Conservation (phyloP, 2,113 vertebrate genomes). For the Poeciliopsis occidentalis region DNA sequence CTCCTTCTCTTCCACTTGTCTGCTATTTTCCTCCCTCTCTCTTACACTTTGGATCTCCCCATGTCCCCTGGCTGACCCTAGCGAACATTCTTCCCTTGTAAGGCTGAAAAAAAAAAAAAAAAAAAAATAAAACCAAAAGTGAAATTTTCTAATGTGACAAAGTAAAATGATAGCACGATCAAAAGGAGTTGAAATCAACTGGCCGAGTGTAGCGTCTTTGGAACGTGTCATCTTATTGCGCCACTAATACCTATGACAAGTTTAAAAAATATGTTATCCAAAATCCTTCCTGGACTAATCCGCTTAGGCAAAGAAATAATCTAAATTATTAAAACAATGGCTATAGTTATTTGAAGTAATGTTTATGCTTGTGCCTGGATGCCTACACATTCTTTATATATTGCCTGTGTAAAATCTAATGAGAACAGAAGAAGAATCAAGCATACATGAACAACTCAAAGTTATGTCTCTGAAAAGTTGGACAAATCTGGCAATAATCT, state of each 20-base stretch:
- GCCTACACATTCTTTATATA: not conserved
- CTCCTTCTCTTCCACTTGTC: slow-evolving; percentile 75
- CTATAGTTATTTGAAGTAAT: not conserved
- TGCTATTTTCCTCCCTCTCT: slow-evolving; percentile 72
- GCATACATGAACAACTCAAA: no score
- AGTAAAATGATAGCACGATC: slow-evolving; percentile 74
- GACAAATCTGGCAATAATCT: no score
- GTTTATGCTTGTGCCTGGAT: not conserved
- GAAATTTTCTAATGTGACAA: slow-evolving; percentile 77
- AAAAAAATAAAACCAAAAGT: slow-evolving; percentile 81
- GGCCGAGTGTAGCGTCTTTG: slow-evolving; percentile 41
- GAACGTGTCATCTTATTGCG: slow-evolving; percentile 10
- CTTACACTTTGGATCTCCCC: slow-evolving; percentile 66
- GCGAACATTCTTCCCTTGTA: slow-evolving; percentile 80
- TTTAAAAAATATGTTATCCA: not conserved
- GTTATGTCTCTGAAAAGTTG: no score
- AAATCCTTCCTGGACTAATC: not conserved
- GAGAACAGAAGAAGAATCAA: no score
- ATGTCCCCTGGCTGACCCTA: slow-evolving; percentile 87
- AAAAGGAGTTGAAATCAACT: slow-evolving; percentile 71
- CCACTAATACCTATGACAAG: not conserved
- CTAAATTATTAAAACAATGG: not conserved
- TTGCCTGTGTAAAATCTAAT: no score
- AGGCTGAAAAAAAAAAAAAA: slow-evolving; percentile 77
- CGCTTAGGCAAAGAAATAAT: no score